These are phyloP conservation scores for Mycalesis mineus DNA, from an alignment of 2,888 invertebrate genomes.

Conservation along the genomic window DNA sequence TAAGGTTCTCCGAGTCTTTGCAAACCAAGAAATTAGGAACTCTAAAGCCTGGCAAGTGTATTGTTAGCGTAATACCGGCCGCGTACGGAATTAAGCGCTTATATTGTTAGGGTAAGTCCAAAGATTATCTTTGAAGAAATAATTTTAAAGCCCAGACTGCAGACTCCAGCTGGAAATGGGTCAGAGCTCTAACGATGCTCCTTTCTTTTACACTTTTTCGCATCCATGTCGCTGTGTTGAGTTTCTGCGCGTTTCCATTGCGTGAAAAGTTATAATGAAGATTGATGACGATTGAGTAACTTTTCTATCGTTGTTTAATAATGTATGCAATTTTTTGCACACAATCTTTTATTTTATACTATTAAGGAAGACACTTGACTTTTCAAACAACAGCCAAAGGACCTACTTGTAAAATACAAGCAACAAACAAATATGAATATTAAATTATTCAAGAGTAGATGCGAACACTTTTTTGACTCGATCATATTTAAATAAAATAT, in stretches of 20 bases:
- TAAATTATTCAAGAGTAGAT: too few relatives aligned
- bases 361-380: too few relatives aligned
- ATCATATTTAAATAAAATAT: too few relatives aligned
- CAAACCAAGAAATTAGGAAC: background rate
- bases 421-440: too few relatives aligned
- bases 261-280: background rate
- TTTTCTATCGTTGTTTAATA: too few relatives aligned
- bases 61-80: slow-evolving; percentile 6
- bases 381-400: too few relatives aligned
- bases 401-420: too few relatives aligned
- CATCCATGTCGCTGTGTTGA: slow-evolving; percentile 26
- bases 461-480: too few relatives aligned
- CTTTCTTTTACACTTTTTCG: slow-evolving; percentile 47
- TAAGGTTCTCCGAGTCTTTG: background rate
- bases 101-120: slow-evolving; percentile 22
- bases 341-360: too few relatives aligned
- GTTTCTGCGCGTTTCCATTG: slow-evolving; percentile 17
- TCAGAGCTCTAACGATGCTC: slow-evolving; percentile 54
- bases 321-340: too few relatives aligned
- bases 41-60: background rate
- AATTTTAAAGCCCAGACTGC: slow-evolving; percentile 15
- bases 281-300: too few relatives aligned
- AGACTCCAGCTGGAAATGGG: slow-evolving; percentile 43
- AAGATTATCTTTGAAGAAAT: slow-evolving; percentile 25
- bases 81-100: slow-evolving; percentile 24